Evolutionary conservation across 2,113 vertebrate species (phyloP).

Genomic region (Gallinago paraguaiae): DNA sequence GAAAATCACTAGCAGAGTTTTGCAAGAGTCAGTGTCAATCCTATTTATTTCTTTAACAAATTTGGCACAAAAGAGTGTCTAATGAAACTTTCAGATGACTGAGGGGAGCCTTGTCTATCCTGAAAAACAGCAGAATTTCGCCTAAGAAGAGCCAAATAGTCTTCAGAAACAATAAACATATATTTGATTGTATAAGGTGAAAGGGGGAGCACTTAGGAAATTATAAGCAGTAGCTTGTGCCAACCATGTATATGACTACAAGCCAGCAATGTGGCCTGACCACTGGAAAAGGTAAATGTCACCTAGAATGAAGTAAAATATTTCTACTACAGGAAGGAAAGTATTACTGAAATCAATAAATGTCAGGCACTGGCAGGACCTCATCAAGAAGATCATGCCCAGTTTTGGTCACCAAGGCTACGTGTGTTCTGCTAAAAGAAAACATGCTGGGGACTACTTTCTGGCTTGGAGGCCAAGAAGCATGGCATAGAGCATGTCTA

Average conservation of each 20-base stretch:
- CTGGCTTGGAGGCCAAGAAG: not conserved
- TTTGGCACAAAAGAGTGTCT: not conserved
- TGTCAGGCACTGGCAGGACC: not conserved
- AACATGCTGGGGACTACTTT: not conserved
- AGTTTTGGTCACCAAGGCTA: not conserved
- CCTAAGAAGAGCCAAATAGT: not conserved
- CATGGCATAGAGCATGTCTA: not conserved
- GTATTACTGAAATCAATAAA: not conserved
- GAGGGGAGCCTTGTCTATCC: not conserved
- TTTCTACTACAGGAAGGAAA: not conserved
- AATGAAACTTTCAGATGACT: not conserved
- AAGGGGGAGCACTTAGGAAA: not conserved
- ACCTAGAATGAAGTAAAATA: not conserved
- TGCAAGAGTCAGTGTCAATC: not conserved
- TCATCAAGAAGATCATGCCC: not conserved
- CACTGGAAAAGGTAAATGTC: not conserved
- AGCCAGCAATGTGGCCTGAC: not conserved
- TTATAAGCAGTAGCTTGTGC: not conserved
- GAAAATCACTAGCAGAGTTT: slow-evolving; percentile 16
- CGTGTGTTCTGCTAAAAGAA: not conserved
- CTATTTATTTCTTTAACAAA: not conserved
- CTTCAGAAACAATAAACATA: not conserved
- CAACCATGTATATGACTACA: not conserved
- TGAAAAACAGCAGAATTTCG: not conserved
- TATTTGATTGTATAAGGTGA: not conserved